Conservation (phyloP, 64 coral and sea anemone species). For the Pachyseris speciosa region DNA sequence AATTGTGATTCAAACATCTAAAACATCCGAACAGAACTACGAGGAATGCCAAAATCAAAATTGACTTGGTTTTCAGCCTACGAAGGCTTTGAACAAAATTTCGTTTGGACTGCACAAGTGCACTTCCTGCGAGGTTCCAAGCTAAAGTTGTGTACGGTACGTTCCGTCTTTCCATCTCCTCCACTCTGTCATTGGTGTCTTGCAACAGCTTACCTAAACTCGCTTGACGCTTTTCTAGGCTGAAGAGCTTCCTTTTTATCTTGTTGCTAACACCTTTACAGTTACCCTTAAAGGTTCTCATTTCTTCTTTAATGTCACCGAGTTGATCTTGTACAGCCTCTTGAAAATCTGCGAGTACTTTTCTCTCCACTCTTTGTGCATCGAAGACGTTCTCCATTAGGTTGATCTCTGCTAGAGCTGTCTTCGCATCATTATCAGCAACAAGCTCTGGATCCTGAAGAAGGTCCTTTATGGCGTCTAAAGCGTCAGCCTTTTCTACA, state of each 20-base stretch:
- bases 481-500: constrained; percentile 41
- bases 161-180: neutral
- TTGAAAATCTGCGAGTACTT: constrained; percentile 44
- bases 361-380: constrained; percentile 41
- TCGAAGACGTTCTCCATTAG: constrained; percentile 37
- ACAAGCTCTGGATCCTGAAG: constrained; percentile 50
- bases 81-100: neutral
- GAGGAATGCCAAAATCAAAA: neutral
- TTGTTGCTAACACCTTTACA: neutral
- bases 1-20: constrained; percentile 33
- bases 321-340: constrained; percentile 5
- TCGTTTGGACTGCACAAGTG: neutral
- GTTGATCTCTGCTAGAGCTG: constrained; percentile 28
- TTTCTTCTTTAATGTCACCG: constrained; percentile 10
- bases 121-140: neutral
- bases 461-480: constrained; percentile 24
- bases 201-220: neutral
- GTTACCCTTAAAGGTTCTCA: neutral
- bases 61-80: neutral
- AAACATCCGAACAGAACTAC: neutral
- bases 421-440: constrained; percentile 46
- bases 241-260: neutral
- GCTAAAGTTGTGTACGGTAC: neutral
- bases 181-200: neutral
- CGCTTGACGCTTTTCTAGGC: neutral